phyloP scores from a whole-genome alignment of 2,113 vertebrate genomes.

The Nycticebus coucang region DNA sequence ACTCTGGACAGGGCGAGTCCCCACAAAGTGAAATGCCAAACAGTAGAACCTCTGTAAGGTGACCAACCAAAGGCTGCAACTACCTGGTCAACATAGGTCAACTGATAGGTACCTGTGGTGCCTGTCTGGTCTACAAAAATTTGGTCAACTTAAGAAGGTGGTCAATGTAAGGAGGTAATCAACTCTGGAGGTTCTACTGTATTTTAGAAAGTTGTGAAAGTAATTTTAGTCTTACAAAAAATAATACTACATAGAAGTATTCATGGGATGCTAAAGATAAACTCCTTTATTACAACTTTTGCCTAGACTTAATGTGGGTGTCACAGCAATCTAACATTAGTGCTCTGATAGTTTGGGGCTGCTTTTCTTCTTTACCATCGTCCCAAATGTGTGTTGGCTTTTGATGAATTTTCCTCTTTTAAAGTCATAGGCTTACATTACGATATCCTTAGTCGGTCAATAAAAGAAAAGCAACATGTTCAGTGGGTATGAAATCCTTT shows the following conservation, averaged over 20 bases:
- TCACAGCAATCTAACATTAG: not conserved
- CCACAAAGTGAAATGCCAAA: not conserved
- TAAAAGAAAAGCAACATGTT: not conserved
- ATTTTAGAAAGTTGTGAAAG: not conserved
- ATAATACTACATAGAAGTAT: not conserved
- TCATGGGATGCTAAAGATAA: not conserved
- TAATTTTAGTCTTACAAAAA: not conserved
- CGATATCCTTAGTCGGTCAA: not conserved
- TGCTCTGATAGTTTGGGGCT: not conserved
- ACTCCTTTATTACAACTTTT: not conserved
- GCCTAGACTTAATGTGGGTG: not conserved
- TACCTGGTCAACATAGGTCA: too few species aligned
- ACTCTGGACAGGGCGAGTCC: not conserved
- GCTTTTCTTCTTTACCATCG: not conserved
- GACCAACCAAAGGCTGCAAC: too few species aligned
- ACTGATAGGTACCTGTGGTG: too few species aligned
- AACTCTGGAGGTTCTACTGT: too few species aligned
- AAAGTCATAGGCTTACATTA: not conserved
- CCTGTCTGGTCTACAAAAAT: too few species aligned
- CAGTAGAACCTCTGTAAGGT: too few species aligned
- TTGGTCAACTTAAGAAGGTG: too few species aligned
- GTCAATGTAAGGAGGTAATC: too few species aligned
- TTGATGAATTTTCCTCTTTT: not conserved
- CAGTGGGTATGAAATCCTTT: not conserved
- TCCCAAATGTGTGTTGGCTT: not conserved